These are phyloP conservation scores for Cairina moschata DNA, from an alignment of 2,113 vertebrate species.

Conservation along the genomic window DNA sequence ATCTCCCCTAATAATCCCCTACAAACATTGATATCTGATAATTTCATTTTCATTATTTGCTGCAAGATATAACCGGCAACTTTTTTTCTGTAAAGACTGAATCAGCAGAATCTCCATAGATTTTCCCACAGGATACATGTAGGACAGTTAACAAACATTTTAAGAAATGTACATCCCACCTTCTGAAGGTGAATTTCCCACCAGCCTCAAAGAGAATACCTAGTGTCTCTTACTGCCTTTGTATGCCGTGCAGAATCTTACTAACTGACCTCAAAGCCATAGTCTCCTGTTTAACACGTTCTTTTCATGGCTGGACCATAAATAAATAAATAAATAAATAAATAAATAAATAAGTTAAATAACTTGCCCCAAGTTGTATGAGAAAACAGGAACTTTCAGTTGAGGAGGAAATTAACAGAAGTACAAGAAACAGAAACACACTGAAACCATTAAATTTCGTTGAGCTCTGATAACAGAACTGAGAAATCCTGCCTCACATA, in stretches of 20 bases:
- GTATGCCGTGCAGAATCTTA: background rate
- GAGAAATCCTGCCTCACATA: background rate
- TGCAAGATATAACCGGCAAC: background rate
- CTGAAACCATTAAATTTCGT: background rate
- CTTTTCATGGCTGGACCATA: background rate
- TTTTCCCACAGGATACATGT: background rate
- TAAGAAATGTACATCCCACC: background rate
- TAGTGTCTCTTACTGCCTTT: background rate
- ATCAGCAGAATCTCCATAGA: background rate
- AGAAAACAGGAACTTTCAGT: background rate
- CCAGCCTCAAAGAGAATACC: background rate
- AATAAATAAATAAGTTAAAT: background rate
- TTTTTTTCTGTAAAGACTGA: background rate
- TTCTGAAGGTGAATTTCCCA: background rate
- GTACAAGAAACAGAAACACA: background rate
- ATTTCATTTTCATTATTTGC: conserved; percentile 34
- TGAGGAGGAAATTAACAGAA: background rate
- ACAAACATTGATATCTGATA: background rate
- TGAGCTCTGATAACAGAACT: background rate
- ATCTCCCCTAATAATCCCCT: conserved; percentile 28
- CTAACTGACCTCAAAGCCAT: background rate
- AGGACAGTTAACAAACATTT: background rate
- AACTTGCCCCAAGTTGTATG: background rate
- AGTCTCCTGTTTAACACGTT: background rate
- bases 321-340: background rate